Evolutionary conservation across 2,888 invertebrate genomes (phyloP).

Genomic region (Deilephila elpenor): DNA sequence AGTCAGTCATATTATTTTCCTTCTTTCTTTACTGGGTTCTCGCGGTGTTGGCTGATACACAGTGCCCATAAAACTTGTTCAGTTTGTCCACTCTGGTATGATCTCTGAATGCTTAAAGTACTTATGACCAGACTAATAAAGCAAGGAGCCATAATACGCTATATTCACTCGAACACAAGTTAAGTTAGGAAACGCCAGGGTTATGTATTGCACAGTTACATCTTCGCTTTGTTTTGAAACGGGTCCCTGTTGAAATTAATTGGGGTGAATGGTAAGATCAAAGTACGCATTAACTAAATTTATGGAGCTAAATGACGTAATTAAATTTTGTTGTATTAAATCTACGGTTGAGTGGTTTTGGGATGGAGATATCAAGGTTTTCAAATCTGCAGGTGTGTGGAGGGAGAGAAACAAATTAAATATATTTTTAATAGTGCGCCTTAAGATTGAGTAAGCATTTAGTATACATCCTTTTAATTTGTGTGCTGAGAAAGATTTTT

Average conservation of each 20-base stretch:
- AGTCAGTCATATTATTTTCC: no score
- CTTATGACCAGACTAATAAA: conserved; percentile 41
- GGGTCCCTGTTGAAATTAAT: conserved; percentile 24
- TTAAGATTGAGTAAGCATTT: background rate
- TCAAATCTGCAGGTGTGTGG: background rate
- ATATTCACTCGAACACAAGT: background rate
- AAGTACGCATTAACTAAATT: conserved; percentile 24
- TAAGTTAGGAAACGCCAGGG: background rate
- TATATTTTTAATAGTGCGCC: background rate
- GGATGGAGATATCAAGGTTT: background rate
- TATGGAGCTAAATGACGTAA: conserved; percentile 35
- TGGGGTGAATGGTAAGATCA: conserved; percentile 23
- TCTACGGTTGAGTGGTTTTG: conserved; percentile 27
- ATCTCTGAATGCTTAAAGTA: background rate
- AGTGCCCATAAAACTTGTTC: no score
- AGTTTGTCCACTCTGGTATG: no score
- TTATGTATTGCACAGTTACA: conserved; percentile 39
- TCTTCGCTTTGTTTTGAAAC: conserved; percentile 31
- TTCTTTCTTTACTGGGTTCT: no score
- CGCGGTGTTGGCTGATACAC: no score
- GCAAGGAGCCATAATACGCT: background rate
- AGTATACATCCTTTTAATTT: background rate
- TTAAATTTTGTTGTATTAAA: conserved; percentile 39
- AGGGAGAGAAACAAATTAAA: background rate
- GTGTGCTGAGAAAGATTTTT: background rate